Conservation (phyloP, 2,797 vertebrate genomes). For the Chiloscyllium punctatum region DNA sequence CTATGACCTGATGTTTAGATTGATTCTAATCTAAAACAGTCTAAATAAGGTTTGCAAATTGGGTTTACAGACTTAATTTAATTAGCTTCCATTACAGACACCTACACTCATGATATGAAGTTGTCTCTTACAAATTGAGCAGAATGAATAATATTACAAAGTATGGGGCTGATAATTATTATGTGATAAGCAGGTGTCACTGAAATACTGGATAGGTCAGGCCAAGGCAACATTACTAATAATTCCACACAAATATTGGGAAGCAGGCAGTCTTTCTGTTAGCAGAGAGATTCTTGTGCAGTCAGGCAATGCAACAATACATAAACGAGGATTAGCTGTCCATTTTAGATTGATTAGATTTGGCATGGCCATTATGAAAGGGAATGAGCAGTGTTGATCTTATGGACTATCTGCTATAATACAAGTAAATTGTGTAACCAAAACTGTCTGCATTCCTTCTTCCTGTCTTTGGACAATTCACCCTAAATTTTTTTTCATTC, state of each 20-base stretch:
- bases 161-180: no score
- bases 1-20: no score
- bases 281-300: constrained; percentile 3
- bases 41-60: background rate
- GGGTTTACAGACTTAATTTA: background rate
- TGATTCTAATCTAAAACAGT: no score
- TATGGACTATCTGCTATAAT: background rate
- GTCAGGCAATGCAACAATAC: background rate
- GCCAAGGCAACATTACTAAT: background rate
- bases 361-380: background rate
- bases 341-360: background rate
- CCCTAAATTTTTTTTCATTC: no score
- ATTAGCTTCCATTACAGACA: background rate
- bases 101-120: background rate
- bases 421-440: background rate
- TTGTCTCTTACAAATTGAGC: background rate
- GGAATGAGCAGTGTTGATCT: background rate
- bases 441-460: constrained; percentile 26
- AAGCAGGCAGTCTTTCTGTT: background rate
- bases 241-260: background rate
- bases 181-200: background rate
- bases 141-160: background rate
- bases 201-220: background rate
- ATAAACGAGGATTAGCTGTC: background rate
- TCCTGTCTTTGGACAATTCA: background rate